Base-by-base conservation (phyloP, 2,113 vertebrate genomes). In the Terrapene triunguis region DNA sequence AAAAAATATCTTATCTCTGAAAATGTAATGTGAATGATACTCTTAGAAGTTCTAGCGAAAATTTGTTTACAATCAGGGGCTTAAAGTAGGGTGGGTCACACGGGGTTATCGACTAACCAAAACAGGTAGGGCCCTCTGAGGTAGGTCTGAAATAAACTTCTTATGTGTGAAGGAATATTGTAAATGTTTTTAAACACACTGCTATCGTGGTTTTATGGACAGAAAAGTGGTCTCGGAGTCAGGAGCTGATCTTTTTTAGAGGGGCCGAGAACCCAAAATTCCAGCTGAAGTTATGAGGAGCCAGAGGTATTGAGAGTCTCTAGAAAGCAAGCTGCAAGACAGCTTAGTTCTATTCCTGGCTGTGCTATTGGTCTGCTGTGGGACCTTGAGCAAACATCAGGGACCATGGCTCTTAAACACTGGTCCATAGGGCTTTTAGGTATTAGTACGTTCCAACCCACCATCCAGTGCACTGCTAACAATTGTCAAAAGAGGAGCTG, bases 1-100 rank as follows among this genome's bases (percentile, higher is more conserved):
- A 22, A 72, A 81, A 93, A 6, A 12, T 57, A 80, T 55, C 11
- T 79, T 82, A 55, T 14, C 74, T 65, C n/a, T 87, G 27, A n/a
- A 93, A 89, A 96, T 76, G 10, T 87, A 91, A 62, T 24, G n/a
- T 35, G 27, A 93, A 84, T 12, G 6, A 62, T 12, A 87, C 93
- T 88, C 59, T 59, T 47, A 27, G 51, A 16, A 12, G 47, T 65
- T 42, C 65, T 54, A 79, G 92, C n/a, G 47, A 95, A 95, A 92
- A 96, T 78, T 85, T 91, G 21, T 62, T 94, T 79, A 85, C 24
- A 48, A 21, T 76, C 4, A 84, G 53, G 53, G 38, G 51, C 9
- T 83, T 85, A 47, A 93, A 85, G 53, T 10, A 91, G 51, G 82
- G 4, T n/a, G n/a, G 55, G 25, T 50, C 74, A 85, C 10, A n/a